Conservation (phyloP, 2,888 invertebrate species). For the Netelia fuscicornis region DNA sequence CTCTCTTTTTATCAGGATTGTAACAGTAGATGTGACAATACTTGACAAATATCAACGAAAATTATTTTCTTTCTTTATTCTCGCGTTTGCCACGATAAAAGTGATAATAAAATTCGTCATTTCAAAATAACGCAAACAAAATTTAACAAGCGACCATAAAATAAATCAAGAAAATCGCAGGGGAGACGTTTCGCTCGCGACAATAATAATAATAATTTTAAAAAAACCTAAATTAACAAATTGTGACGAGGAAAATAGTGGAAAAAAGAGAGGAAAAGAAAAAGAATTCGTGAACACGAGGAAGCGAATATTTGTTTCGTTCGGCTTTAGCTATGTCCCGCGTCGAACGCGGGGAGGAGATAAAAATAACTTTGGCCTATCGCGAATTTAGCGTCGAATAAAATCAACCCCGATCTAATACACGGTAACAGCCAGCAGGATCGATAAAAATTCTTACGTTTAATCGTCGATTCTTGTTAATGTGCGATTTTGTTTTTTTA, state of each 20-base stretch:
- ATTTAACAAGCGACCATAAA: background rate
- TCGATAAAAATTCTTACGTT: background rate
- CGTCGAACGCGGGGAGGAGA: background rate
- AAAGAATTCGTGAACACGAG: background rate
- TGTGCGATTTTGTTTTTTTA: constrained; percentile 20
- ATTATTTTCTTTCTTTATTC: constrained; percentile 1
- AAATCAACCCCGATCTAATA: constrained; percentile 1
- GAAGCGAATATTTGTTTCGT: background rate
- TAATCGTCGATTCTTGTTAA: background rate
- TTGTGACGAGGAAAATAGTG: background rate
- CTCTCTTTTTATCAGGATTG: constrained; percentile 3
- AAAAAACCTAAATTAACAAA: background rate
- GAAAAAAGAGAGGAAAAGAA: background rate
- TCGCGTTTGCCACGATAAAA: too few species aligned
- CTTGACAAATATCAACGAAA: constrained; percentile 11
- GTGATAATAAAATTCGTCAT: background rate
- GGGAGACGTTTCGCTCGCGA: constrained; percentile 10
- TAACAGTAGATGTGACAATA: constrained; percentile 8
- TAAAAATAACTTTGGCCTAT: constrained; percentile 53
- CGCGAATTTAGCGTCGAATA: constrained; percentile 6
- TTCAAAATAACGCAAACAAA: background rate
- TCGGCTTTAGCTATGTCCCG: background rate
- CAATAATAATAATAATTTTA: background rate
- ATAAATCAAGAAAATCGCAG: constrained; percentile 2
- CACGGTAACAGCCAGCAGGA: background rate